Evolutionary conservation across 2,113 vertebrate species (phyloP), one percentile per base, ranked within the genome.

Genomic region (Echinops telfairi): DNA sequence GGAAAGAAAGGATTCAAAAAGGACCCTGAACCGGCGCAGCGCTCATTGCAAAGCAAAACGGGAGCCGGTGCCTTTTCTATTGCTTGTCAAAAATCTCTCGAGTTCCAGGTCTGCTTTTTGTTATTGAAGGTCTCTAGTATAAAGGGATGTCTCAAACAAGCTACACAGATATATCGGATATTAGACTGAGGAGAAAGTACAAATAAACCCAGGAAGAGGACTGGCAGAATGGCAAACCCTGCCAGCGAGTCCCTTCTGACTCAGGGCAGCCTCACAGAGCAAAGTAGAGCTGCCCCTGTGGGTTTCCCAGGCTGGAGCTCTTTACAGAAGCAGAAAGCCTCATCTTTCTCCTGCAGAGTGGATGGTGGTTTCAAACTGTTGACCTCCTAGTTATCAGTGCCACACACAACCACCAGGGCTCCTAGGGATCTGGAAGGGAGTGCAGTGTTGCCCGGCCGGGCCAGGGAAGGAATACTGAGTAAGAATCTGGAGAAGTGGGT

Each of bases 31-130:
- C 47, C 12, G 10, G 47, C 3, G 11, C 6, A 10, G 70, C 58
- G 93, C 58, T 36, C 33, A 66, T n/a, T 78, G 86, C 40, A 73
- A 90, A 83, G 60, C 70, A 66, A 27, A 57, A 68, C 60, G 14
- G 16, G 29, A 4, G 1, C 7, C 43, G 47, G 6, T 36, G 33
- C 71, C 60, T 71, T 77, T 94, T 93, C 88, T 79, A 91, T 70
- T 70, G 82, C 33, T 36, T 33, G 20, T 89, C 83, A 82, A 79
- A 86, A 85, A 29, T 87, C 6, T 88, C 33, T 78, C 91, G 90
- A 77, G 71, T 86, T 93, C 83, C 81, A 77, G 68, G 12, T 73
- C 23, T 27, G 22, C 22, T 84, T 92, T 94, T 92, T 7, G 64
- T 82, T 73, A 70, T 12, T 89, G 36, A 78, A 71, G 89, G 92